A percentile compares a stretch with the other conserved stretches of the same genome.
Conservation (phyloP, 2,797 vertebrate species). For the Sebastes taczanowskii region DNA sequence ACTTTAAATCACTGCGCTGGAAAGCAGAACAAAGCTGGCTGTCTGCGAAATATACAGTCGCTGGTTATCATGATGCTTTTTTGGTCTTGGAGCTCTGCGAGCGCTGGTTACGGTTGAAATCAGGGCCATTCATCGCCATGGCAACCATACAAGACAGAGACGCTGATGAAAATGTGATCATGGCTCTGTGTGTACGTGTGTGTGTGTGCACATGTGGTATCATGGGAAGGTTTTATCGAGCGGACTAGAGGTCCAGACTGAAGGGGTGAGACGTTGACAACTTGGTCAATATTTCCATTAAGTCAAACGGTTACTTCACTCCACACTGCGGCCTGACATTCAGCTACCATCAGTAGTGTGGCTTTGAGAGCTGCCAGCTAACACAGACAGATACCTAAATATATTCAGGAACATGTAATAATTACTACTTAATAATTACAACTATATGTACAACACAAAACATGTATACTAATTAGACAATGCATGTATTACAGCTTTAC, state of each 20-base stretch:
- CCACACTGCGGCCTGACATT: slow-evolving; percentile 23
- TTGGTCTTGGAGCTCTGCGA: slow-evolving; percentile 25
- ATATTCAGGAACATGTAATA: not conserved
- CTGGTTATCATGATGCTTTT: slow-evolving; percentile 50
- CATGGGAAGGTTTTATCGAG: slow-evolving; percentile 71
- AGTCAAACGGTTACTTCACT: slow-evolving; percentile 60
- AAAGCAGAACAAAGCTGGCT: slow-evolving; percentile 37
- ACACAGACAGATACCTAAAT: slow-evolving; percentile 12
- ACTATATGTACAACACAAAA: not conserved
- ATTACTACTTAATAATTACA: not conserved
- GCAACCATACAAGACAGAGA: slow-evolving; percentile 61
- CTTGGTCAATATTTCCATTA: slow-evolving; percentile 71
- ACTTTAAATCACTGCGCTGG: slow-evolving; percentile 39
- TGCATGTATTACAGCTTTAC: not conserved
- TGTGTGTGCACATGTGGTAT: slow-evolving; percentile 44
- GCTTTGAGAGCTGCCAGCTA: slow-evolving; percentile 28
- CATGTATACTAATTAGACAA: not conserved
- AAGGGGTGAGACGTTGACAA: slow-evolving; percentile 50
- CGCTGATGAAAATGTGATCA: slow-evolving; percentile 42
- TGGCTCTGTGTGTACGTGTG: not conserved
- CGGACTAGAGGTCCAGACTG: slow-evolving; percentile 48
- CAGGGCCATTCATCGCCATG: slow-evolving; percentile 36
- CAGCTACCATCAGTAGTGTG: slow-evolving; percentile 32
- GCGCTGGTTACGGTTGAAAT: slow-evolving; percentile 51
- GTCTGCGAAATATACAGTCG: slow-evolving; percentile 48